Evolutionary conservation across 2,797 vertebrate species (phyloP).

Genomic region (Danio albolineatus): DNA sequence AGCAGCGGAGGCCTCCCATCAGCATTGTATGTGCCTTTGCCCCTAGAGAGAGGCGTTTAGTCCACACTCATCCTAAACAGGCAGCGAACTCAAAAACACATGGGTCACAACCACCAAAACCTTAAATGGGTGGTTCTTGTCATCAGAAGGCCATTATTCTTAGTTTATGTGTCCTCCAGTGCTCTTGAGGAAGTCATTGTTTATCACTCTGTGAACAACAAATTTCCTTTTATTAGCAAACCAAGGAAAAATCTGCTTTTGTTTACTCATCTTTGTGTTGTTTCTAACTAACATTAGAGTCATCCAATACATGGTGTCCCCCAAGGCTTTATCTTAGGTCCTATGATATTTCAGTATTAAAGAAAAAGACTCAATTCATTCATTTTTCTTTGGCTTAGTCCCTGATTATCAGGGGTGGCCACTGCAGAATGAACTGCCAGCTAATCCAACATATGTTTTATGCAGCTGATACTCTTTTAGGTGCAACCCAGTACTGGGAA

Average conservation of each 20-base stretch:
- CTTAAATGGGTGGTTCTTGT: background rate
- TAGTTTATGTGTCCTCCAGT: background rate
- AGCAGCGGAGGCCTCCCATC: conserved; percentile 18
- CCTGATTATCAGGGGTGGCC: no score
- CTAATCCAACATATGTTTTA: no score
- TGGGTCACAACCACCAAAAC: background rate
- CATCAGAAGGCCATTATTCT: conserved; percentile 13
- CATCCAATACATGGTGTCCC: background rate
- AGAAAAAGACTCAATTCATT: background rate
- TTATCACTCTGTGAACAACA: background rate
- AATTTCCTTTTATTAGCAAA: background rate
- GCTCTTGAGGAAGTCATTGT: conserved; percentile 2
- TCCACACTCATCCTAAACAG: conserved; percentile 34
- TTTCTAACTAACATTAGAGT: background rate
- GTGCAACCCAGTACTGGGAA: no score
- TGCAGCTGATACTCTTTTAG: no score
- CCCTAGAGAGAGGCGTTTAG: conserved; percentile 27
- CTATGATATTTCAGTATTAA: background rate
- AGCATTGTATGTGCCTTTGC: conserved; percentile 12
- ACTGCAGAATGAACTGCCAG: no score
- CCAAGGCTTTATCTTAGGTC: conserved; percentile 5
- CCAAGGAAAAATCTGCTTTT: background rate
- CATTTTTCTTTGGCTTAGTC: no score
- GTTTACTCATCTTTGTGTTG: background rate
- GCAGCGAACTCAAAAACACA: background rate